A percentile compares a stretch with the other conserved stretches of the same genome.
Conservation (phyloP, 2,888 invertebrate genomes). For the Zele albiditarsus region DNA sequence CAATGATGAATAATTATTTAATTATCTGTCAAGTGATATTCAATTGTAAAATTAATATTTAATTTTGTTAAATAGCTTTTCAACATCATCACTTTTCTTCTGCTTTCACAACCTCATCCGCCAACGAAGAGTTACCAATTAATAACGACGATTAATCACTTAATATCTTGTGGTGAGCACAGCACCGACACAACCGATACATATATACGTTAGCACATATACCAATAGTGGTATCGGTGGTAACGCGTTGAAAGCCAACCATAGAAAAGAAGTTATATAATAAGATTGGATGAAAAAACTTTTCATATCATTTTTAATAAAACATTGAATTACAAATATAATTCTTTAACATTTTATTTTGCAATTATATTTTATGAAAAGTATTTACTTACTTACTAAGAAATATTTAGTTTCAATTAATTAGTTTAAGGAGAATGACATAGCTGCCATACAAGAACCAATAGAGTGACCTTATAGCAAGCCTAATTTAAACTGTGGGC, state of each 20-base stretch:
- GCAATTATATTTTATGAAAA: neutral
- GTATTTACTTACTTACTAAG: too few species aligned
- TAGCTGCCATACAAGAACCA: too few species aligned
- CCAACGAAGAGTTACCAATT: slow-evolving; percentile 51
- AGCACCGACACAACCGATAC: neutral
- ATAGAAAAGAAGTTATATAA: neutral
- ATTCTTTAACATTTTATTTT: neutral
- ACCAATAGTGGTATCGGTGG: neutral
- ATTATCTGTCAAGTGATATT: slow-evolving; percentile 10
- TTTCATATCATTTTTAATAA: neutral
- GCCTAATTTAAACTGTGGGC: too few species aligned
- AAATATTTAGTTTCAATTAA: too few species aligned
- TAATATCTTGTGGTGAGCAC: slow-evolving; percentile 31
- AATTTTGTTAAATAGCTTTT: slow-evolving; percentile 39
- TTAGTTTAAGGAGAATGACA: too few species aligned
- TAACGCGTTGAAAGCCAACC: slow-evolving; percentile 10
- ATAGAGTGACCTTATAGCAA: too few species aligned
- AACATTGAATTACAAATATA: neutral
- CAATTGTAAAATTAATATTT: slow-evolving; percentile 38
- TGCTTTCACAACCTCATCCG: slow-evolving; percentile 24
- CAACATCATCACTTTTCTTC: slow-evolving; percentile 41
- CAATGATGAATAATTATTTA: neutral
- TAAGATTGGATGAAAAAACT: neutral
- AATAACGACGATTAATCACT: slow-evolving; percentile 62
- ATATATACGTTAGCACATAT: neutral